Evolutionary conservation across 2,888 invertebrate species (phyloP).

Genomic region (Ptychoptera contaminata): DNA sequence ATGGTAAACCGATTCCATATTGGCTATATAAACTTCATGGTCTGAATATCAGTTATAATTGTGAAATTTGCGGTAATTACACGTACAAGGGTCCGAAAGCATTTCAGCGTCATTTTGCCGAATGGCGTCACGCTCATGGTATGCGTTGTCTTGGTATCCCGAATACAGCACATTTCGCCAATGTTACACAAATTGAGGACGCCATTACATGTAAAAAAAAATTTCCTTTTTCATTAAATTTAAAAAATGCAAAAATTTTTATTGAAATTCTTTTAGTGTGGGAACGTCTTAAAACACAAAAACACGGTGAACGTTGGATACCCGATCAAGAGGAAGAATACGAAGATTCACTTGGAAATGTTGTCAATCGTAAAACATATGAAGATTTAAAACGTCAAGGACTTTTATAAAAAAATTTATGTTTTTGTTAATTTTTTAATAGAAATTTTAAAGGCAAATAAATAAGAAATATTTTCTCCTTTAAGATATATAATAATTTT

Average conservation of each 20-base stretch:
- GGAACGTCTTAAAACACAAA: slow-evolving; percentile 93
- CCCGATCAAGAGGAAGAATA: slow-evolving; percentile 97
- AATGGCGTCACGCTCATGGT: slow-evolving; percentile 79
- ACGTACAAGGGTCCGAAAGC: slow-evolving; percentile 98
- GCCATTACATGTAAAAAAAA: slow-evolving; percentile 68
- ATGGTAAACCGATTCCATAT: slow-evolving; percentile 90
- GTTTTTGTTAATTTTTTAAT: too few species aligned
- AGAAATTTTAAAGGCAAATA: too few species aligned
- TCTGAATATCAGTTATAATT: slow-evolving; percentile 94
- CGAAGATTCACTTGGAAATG: slow-evolving; percentile 97
- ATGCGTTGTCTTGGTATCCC: slow-evolving; percentile 99
- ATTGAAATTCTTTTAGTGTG: slow-evolving; percentile 49
- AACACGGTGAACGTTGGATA: slow-evolving; percentile 90
- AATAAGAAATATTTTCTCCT: too few species aligned
- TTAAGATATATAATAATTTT: too few species aligned
- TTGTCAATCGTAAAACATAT: slow-evolving; percentile 94
- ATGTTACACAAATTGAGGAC: slow-evolving; percentile 97
- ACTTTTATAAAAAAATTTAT: slow-evolving; percentile 46
- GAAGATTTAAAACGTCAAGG: slow-evolving; percentile 98
- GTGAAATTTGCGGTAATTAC: slow-evolving; percentile 98
- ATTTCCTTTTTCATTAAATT: too few species aligned
- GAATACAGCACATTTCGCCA: slow-evolving; percentile 99
- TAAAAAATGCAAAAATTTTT: not conserved
- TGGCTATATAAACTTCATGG: slow-evolving; percentile 99
- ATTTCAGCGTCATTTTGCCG: slow-evolving; percentile 97